phyloP scores from a whole-genome alignment of 2,113 vertebrate genomes.

The Microtus richardsoni region DNA sequence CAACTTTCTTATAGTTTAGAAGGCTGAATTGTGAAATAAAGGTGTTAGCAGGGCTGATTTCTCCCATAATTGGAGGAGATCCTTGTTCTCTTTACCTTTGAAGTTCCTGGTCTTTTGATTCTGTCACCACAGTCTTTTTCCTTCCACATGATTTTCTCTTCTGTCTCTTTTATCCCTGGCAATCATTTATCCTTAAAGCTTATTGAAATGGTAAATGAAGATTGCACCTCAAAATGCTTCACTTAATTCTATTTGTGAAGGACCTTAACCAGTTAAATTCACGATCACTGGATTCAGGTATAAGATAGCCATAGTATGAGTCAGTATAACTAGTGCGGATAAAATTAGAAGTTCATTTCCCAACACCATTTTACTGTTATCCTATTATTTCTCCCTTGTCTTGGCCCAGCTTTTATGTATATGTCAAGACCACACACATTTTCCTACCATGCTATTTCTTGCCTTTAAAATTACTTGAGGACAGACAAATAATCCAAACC shows the following conservation, averaged over 20 bases:
- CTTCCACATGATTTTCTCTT: not conserved
- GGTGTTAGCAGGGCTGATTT: not conserved
- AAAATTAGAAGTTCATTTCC: not conserved
- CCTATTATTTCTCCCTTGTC: not conserved
- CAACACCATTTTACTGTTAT: not conserved
- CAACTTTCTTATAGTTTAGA: not conserved
- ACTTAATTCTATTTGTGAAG: not conserved
- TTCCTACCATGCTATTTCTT: constrained; percentile 12
- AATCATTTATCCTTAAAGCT: not conserved
- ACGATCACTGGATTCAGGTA: not conserved
- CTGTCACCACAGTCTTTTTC: not conserved
- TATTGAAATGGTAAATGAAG: not conserved
- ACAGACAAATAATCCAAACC: not conserved
- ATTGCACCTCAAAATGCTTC: not conserved
- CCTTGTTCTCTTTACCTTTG: too few relatives aligned
- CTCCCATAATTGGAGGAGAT: not conserved
- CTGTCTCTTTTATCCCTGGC: not conserved
- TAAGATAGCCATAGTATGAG: not conserved
- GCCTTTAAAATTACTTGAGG: constrained; percentile 30
- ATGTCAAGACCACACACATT: not conserved
- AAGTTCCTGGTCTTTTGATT: not conserved
- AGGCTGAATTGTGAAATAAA: not conserved
- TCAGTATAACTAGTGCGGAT: not conserved
- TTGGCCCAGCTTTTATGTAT: not conserved
- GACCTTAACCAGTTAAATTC: not conserved